A percentile compares a stretch with the other conserved stretches of the same genome.
Conservation (phyloP, 2,797 vertebrate species). For the Antrozous pallidus region DNA sequence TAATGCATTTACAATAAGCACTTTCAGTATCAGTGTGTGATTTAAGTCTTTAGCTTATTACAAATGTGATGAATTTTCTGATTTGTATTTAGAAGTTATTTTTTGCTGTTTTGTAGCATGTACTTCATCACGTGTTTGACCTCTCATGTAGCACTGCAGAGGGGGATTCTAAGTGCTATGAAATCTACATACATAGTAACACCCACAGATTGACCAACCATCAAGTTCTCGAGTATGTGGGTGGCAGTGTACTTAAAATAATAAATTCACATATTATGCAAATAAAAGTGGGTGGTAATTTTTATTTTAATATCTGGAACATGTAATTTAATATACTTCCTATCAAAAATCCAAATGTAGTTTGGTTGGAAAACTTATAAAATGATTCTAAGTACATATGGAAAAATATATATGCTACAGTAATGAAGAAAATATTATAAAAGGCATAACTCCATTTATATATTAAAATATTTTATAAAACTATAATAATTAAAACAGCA, state of each 20-base stretch:
- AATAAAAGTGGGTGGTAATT: neutral
- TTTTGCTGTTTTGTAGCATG: constrained; percentile 16
- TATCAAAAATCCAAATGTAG: neutral
- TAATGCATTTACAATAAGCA: neutral
- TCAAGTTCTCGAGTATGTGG: neutral
- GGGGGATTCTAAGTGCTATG: neutral
- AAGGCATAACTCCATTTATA: neutral
- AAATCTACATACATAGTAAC: neutral
- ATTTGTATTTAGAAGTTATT: constrained; percentile 2
- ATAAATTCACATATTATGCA: neutral
- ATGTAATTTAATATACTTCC: neutral
- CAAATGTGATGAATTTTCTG: neutral
- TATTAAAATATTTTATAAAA: neutral
- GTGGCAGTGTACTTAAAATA: neutral
- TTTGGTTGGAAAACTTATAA: constrained; percentile 12
- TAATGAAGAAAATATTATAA: neutral
- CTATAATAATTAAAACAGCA: neutral
- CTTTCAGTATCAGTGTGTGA: neutral
- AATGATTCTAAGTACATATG: neutral
- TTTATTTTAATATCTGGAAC: constrained; percentile 24
- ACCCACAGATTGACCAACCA: neutral
- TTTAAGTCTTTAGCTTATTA: neutral
- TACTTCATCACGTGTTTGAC: neutral
- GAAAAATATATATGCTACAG: neutral
- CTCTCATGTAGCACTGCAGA: neutral